Conservation (phyloP, 2,888 invertebrate species). For the Teinopalpus imperialis region DNA sequence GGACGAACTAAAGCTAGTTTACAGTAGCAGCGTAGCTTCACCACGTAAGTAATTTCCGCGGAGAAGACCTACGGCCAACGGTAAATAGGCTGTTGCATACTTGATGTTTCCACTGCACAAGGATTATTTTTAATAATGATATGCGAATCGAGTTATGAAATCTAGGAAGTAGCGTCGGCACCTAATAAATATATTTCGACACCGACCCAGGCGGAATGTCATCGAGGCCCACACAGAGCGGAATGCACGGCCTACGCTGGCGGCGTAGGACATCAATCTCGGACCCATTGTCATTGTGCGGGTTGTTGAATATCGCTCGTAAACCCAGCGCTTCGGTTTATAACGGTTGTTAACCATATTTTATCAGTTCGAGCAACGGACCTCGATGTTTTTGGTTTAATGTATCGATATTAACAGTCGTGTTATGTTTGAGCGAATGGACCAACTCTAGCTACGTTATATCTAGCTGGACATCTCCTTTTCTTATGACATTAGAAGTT, state of each 20-base stretch:
- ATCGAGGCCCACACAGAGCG: conserved; percentile 56
- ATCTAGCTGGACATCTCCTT: neutral
- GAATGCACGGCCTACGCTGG: conserved; percentile 66
- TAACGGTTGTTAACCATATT: conserved; percentile 29
- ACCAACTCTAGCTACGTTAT: neutral
- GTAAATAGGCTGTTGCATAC: no score
- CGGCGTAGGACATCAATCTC: conserved; percentile 46
- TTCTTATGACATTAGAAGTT: no score
- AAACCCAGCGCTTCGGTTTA: conserved; percentile 28
- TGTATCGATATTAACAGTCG: neutral
- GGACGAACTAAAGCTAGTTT: no score
- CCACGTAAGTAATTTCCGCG: no score
- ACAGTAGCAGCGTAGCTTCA: no score
- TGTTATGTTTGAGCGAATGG: no score
- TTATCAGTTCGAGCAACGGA: conserved; percentile 22
- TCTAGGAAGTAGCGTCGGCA: conserved; percentile 38
- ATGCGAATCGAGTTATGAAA: conserved; percentile 11
- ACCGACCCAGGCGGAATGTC: conserved; percentile 44
- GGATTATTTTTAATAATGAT: conserved; percentile 5
- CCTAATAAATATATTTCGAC: conserved; percentile 44
- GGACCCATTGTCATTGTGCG: conserved; percentile 37
- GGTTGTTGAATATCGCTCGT: conserved; percentile 27
- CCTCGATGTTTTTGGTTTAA: conserved; percentile 11
- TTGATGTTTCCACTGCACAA: no score
- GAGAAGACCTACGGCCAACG: no score